These are phyloP conservation scores for Pogonognathellus flavescens DNA, from an alignment of 1,140 invertebrate species.

Conservation along the genomic window DNA sequence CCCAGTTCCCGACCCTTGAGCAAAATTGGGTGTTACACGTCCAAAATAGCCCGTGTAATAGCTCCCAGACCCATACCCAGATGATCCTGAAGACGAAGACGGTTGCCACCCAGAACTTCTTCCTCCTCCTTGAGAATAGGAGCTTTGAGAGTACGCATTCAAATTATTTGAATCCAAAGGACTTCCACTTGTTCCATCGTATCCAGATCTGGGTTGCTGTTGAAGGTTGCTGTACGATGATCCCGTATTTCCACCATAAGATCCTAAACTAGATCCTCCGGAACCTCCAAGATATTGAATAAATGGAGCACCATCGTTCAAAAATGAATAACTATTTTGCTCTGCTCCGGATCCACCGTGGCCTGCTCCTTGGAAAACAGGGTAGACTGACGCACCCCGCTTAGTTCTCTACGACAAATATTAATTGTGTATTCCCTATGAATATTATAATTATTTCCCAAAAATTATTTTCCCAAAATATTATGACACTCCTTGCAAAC, in stretches of 20 bases:
- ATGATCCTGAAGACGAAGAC: not conserved
- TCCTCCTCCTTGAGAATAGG: not conserved
- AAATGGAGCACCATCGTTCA: slow-evolving; percentile 33
- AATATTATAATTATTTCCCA: not conserved
- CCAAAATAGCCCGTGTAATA: slow-evolving; percentile 19
- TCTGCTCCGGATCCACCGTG: not conserved
- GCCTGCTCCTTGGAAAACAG: slow-evolving; percentile 34
- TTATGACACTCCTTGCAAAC: not conserved
- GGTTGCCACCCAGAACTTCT: slow-evolving; percentile 1
- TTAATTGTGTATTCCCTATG: not conserved
- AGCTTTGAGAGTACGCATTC: not conserved
- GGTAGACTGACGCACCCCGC: slow-evolving; percentile 50
- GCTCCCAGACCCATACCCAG: slow-evolving; percentile 23
- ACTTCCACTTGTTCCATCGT: slow-evolving; percentile 14
- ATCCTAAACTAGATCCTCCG: not conserved
- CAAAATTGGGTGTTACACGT: slow-evolving; percentile 35
- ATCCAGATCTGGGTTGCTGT: not conserved
- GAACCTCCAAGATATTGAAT: slow-evolving; percentile 42
- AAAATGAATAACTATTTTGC: not conserved
- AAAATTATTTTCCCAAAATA: not conserved
- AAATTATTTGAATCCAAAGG: slow-evolving; percentile 34
- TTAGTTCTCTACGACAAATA: slow-evolving; percentile 32
- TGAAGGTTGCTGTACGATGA: not conserved
- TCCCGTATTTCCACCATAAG: not conserved
- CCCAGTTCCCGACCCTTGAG: not conserved